Percentiles rank a stretch among this genome's conserved stretches.
These are phyloP conservation scores for Camelus bactrianus DNA, from an alignment of 2,113 vertebrate genomes.

Conservation along the genomic window DNA sequence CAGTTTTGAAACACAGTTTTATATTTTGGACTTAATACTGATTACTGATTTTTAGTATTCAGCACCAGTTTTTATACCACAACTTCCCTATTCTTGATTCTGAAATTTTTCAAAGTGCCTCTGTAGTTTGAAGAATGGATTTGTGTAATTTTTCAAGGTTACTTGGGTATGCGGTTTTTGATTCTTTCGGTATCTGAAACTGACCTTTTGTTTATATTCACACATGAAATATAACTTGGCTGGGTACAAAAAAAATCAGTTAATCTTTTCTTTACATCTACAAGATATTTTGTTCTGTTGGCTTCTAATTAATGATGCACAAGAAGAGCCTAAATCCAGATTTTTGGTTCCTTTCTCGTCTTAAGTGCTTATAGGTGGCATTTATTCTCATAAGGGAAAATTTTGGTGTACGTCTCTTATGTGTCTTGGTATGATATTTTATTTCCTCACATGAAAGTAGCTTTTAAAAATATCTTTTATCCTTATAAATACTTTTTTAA, in stretches of 20 bases:
- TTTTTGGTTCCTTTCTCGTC: neutral
- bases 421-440: slow-evolving; percentile 18
- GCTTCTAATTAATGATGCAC: neutral
- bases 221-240: neutral
- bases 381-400: neutral
- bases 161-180: neutral
- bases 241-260: neutral
- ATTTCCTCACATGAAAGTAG: neutral
- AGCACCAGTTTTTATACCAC: neutral
- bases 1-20: slow-evolving; percentile 26
- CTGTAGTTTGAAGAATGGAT: neutral
- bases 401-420: neutral
- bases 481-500: neutral
- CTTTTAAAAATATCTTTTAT: slow-evolving; percentile 34
- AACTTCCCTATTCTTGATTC: neutral
- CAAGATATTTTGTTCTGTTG: slow-evolving; percentile 17
- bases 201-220: slow-evolving; percentile 11
- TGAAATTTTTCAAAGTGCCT: neutral
- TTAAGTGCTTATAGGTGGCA: neutral
- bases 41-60: neutral
- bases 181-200: slow-evolving; percentile 36
- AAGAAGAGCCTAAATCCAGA: neutral
- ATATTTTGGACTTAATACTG: neutral
- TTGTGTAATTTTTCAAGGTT: slow-evolving; percentile 22
- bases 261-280: neutral